phyloP scores from a whole-genome alignment of 2,888 invertebrate species.

The Trilocha varians region DNA sequence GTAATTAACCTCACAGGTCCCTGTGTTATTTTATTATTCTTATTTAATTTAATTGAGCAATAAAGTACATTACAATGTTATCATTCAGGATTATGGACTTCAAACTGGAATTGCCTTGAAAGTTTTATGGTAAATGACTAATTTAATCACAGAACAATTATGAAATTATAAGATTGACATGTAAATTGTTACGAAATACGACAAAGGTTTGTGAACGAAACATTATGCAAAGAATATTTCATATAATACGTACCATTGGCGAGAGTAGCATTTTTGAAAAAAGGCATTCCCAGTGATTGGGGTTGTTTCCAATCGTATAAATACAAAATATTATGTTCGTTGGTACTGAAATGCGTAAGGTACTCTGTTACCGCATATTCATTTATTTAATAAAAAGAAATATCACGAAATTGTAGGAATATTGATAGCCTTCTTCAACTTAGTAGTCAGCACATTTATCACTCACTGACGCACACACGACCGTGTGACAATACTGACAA shows the following conservation, averaged over 20 bases:
- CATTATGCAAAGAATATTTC: slow-evolving; percentile 5
- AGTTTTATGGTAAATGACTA: background rate
- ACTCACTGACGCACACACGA: background rate
- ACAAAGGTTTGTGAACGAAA: background rate
- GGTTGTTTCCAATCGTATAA: background rate
- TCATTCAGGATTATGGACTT: background rate
- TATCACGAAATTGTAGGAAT: background rate
- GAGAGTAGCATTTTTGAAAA: slow-evolving; percentile 56
- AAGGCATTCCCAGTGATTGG: slow-evolving; percentile 49
- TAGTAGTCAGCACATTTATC: background rate
- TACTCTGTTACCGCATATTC: background rate
- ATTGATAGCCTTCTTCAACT: background rate
- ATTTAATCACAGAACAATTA: background rate
- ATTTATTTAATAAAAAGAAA: background rate
- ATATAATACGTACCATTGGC: slow-evolving; percentile 53
- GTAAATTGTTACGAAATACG: background rate
- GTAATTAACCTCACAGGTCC: background rate
- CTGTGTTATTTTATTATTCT: background rate
- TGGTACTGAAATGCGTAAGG: background rate
- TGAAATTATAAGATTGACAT: background rate
- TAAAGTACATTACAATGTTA: background rate
- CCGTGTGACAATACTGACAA: background rate
- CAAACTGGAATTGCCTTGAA: background rate
- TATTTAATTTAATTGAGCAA: background rate
- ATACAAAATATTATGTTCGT: background rate